Conservation (phyloP, 2,797 vertebrate species). For the Sebastes baramenuke region DNA sequence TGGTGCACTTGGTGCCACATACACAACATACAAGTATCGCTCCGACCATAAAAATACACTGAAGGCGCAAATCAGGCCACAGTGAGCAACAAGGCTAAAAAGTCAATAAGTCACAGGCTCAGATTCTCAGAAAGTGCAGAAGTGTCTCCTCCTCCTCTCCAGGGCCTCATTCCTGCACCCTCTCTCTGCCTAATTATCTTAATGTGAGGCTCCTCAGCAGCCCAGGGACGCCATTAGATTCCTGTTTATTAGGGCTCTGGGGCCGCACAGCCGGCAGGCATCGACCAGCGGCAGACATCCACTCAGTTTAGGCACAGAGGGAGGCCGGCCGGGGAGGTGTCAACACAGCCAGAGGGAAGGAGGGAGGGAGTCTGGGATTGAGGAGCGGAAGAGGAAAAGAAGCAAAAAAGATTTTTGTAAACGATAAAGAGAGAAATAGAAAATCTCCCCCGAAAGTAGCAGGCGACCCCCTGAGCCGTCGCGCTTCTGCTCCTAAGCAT, state of each 20-base stretch:
- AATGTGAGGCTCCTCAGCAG: constrained; percentile 59
- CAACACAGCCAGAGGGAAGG: neutral
- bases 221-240: constrained; percentile 65
- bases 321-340: constrained; percentile 36
- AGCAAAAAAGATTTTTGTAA: neutral
- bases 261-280: constrained; percentile 29
- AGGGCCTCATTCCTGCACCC: constrained; percentile 49
- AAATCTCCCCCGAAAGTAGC: neutral
- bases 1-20: neutral
- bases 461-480: neutral
- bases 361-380: neutral
- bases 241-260: constrained; percentile 62
- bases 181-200: constrained; percentile 66
- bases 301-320: constrained; percentile 31
- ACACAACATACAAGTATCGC: neutral
- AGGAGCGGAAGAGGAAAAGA: neutral
- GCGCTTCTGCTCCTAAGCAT: neutral
- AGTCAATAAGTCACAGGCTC: constrained; percentile 19
- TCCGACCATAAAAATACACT: neutral
- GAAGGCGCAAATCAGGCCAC: constrained; percentile 8
- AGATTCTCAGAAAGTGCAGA: constrained; percentile 30
- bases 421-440: neutral
- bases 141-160: constrained; percentile 39
- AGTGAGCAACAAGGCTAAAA: constrained; percentile 25
- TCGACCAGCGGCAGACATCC: constrained; percentile 36